Evolutionary conservation across 2,888 invertebrate species (phyloP).

Genomic region (Copidosoma aretas): DNA sequence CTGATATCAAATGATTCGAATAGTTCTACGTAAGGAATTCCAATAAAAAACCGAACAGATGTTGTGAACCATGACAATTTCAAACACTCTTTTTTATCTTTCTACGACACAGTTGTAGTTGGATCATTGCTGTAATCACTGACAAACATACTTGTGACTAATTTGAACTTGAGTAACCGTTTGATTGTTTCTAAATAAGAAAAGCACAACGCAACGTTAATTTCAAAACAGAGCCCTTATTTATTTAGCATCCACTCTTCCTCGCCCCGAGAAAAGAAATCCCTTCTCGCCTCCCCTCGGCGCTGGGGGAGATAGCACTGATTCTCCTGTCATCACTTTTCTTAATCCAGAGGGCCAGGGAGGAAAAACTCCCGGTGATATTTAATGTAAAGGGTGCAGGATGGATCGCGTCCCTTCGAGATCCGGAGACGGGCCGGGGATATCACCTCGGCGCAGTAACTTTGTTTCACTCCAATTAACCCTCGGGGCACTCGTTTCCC

Average conservation of each 20-base stretch:
- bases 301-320: background rate
- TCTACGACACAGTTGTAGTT: no score
- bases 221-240: background rate
- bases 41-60: no score
- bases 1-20: no score
- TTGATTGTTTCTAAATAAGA: no score
- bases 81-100: no score
- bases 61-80: no score
- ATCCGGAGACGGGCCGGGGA: background rate
- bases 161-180: no score
- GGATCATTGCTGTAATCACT: no score
- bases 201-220: no score
- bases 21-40: no score
- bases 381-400: slow-evolving; percentile 26
- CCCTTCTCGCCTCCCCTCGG: background rate
- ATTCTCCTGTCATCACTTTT: slow-evolving; percentile 16
- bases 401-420: background rate
- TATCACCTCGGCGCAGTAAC: background rate
- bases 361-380: slow-evolving; percentile 5
- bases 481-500: background rate
- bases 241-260: background rate
- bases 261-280: background rate
- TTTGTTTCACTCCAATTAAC: slow-evolving; percentile 23
- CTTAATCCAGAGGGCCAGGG: background rate
- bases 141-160: no score